Base-by-base conservation (phyloP, 2,113 vertebrate genomes). In the Elanus axillaris region DNA sequence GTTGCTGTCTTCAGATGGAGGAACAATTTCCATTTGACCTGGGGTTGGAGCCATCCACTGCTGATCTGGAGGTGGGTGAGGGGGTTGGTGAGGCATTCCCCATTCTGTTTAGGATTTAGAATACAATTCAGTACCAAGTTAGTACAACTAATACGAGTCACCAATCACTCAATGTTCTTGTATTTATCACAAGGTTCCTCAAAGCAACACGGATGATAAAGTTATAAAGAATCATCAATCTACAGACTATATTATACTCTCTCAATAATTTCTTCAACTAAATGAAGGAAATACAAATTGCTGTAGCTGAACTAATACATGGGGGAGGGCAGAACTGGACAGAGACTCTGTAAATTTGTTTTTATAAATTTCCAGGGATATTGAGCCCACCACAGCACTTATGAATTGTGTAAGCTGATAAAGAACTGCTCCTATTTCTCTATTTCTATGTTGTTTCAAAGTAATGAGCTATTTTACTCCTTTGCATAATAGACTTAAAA, bases 1-100 rank as follows among this genome's bases (percentile, higher is more conserved):
- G 98, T 99, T 99, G 98, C 99, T 99, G 98, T 99, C 99, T 98
- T 99, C 99, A 1, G 99, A 99, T 16, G 99, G 99, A 98, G 99
- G 99, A 96, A 99, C 99, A 91, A 99, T 98, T 97, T 99, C 99
- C 99, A 99, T 99, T 95, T 99, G 99, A 77, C 98, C 99, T 79
- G 99, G 98, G 50, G 98, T 98, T 94, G 99, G 99, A 96, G 99
- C 98, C 96, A 99, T 99, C 99, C 99, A 99, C 91, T 98, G 97
- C 97, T 99, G 99, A 40, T 99, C 99, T 94, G 99, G 99, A 97
- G 99, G 98, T 79, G 99, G 99, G 69, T 99, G 99, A 88, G 98
- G 98, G 93, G 99, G 99, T 31, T 99, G 99, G 94, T 99, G 98
- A 97, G 98, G 99, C 98, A 99, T 99, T 98, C 98, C 99, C 99